Percentiles rank a stretch among this genome's conserved stretches.
Evolutionary conservation across 2,113 vertebrate genomes (phyloP).

Genomic region (Mus spicilegus): DNA sequence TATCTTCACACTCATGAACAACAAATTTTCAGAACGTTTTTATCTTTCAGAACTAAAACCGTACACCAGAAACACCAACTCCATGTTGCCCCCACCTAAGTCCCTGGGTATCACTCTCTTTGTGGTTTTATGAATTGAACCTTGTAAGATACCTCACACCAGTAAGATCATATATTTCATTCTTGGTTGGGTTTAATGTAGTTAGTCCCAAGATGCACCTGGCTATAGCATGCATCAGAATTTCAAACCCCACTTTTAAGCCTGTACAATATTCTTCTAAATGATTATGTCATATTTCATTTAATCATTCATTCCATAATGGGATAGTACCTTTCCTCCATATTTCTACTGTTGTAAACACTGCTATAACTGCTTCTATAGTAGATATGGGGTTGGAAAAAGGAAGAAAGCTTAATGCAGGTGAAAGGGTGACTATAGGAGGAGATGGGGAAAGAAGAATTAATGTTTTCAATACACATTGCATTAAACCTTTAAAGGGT

Average conservation of each 20-base stretch:
- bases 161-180: background rate
- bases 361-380: background rate
- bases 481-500: background rate
- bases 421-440: background rate
- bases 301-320: background rate
- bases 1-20: background rate
- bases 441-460: background rate
- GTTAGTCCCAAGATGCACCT: background rate
- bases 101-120: background rate
- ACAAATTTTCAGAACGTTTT: background rate
- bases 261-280: background rate
- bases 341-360: background rate
- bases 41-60: slow-evolving; percentile 5
- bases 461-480: background rate
- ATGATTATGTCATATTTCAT: background rate
- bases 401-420: background rate
- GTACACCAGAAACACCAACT: background rate
- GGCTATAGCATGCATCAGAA: background rate
- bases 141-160: background rate
- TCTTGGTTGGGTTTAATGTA: background rate
- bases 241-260: background rate
- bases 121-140: background rate
- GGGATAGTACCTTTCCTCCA: background rate
- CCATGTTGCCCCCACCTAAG: rapidly evolving
- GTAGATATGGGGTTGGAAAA: background rate